Evolutionary conservation across 2,888 invertebrate species (phyloP), one percentile per base, ranked within the genome.

Genomic region (Lithophane leautieri): DNA sequence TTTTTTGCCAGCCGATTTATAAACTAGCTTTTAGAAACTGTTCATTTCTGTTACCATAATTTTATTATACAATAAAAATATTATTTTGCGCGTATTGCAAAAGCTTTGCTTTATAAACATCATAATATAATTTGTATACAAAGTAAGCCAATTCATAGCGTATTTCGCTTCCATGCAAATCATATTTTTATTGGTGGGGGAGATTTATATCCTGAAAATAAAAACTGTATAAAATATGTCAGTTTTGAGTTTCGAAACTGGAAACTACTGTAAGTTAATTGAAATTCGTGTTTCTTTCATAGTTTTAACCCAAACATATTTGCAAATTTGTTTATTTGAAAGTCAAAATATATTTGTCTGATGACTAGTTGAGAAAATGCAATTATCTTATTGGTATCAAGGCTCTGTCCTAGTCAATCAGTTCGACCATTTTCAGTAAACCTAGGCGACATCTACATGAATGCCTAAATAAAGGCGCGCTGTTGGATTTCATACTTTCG

Each of bases 111-210:
- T 74, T 73, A 77, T 54, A 69, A 67, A 73, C 67, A 77, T 65
- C 50, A 75, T 71, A 44, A 62, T 62, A 84, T 73, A 63, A 79
- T 82, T 80, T 74, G 61, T 73, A 78, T 54, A 75, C 50, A 86
- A 73, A 75, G 67, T 60, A 91, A 91, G 91, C 91, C 89, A 90
- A 89, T 89, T 89, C 89, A 89, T 90, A 91, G 91, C 91, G 78
- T 79, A 79, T 80, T 85, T 89, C 61, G 89, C 87, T 83, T 80
- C 80, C 92, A 92, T 92, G 92, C 92, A 87, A 82, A 80, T 78
- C 34, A 83, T 80, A 76, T 79, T 86, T 81, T 85, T 73, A 77
- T 72, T 73, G 78, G 74, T 85, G 34, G 47, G 58, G 22, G n/a
- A 72, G 22, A 58, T 63, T 66, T 19, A 42, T 40, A 58, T 61